Base-by-base conservation (phyloP, 2,888 invertebrate genomes). In the Drosophila paramelanica region DNA sequence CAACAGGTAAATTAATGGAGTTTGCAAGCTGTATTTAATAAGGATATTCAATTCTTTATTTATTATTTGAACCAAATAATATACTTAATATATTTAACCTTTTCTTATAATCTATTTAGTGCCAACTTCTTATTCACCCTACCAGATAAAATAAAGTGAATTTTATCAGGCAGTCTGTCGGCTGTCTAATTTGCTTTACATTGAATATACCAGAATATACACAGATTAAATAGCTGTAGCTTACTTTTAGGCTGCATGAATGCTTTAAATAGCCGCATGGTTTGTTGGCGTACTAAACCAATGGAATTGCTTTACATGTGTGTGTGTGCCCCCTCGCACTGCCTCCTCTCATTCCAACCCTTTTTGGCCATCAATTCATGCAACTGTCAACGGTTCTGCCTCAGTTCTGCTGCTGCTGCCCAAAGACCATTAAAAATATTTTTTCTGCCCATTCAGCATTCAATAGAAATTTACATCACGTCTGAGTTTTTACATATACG, bases 381-480 rank as follows among this genome's bases (percentile, higher is more conserved):
- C 56, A 57, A 68, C 75, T 75, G 75, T 75, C 75, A 75, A 78
- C 75, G 79, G 56, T n/a, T 60, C 68, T 68, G 69, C 23, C 38
- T 46, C 50, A 60, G 43, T 39, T 27, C 43, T 38, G 64, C 41
- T 56, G 56, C 10, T 65, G 58, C 64, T 78, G 75, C 55, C 79
- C 71, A 82, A 83, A 78, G 79, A 81, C 87, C 89, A 87, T 88
- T 84, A 84, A 84, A 84, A 84, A 87, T 84, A 84, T 87, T 84
- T 84, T 84, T 84, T 84, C 72, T 89, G 84, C 82, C 79, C 88
- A 88, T 85, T 84, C 84, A 89, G 84, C 84, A 88, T 88, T 84
- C 88, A 88, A 84, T 84, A 89, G 89, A 84, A 84, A 84, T 89
- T 84, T 84, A 89, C 89, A 89, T 84, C 84, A 89, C 89, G 84